Evolutionary conservation across 2,113 vertebrate species (phyloP).

Genomic region (Cyrtonyx montezumae): DNA sequence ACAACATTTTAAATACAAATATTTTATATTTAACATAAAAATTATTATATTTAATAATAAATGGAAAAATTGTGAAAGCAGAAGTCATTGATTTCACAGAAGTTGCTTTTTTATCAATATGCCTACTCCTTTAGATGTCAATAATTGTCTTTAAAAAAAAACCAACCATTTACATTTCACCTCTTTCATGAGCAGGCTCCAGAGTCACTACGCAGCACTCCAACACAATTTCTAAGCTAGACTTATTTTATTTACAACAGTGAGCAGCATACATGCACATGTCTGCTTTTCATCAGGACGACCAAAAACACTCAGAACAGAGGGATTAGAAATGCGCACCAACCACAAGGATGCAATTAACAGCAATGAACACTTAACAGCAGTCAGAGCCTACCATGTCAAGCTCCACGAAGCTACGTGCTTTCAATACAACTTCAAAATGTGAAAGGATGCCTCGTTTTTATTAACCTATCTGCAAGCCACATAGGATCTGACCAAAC

Average conservation of each 20-base stretch:
- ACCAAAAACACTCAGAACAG: slow-evolving; percentile 45
- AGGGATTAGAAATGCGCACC: slow-evolving; percentile 37
- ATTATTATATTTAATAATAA: too few relatives aligned
- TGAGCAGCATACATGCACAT: neutral
- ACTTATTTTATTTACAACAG: slow-evolving; percentile 38
- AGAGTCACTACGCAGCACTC: neutral
- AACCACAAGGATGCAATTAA: slow-evolving; percentile 56
- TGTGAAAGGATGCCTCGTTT: neutral
- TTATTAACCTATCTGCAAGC: neutral
- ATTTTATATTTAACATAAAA: neutral
- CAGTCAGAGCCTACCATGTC: neutral
- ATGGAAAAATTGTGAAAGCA: neutral
- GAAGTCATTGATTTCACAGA: neutral
- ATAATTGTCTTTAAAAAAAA: neutral
- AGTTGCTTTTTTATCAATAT: neutral
- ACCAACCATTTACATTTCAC: neutral
- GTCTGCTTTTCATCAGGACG: slow-evolving; percentile 59
- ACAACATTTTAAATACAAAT: neutral
- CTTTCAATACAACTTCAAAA: neutral
- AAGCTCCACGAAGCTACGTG: neutral
- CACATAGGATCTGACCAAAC: neutral
- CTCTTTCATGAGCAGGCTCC: neutral
- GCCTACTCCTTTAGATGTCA: neutral
- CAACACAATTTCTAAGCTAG: neutral
- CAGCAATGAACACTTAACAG: slow-evolving; percentile 38